phyloP scores from a whole-genome alignment of 1,140 invertebrate genomes.

The Harpegnathos saltator region DNA sequence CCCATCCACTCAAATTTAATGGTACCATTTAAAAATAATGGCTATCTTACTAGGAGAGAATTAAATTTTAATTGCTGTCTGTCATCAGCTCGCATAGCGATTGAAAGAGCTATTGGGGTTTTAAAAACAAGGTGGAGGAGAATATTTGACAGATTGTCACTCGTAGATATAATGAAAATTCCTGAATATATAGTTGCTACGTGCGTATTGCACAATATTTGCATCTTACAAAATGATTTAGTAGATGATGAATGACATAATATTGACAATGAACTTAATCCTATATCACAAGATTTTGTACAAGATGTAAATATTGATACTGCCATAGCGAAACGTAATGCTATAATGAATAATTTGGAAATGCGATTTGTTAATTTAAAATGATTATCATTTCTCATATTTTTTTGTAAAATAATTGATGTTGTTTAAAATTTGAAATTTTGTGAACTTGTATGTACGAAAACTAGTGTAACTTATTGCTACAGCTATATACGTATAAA shows the following conservation, averaged over 20 bases:
- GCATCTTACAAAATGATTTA: conserved; percentile 15
- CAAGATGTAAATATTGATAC: conserved; percentile 14
- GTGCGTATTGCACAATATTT: neutral
- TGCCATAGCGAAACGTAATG: conserved; percentile 7
- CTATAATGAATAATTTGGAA: conserved; percentile 15
- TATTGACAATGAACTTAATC: neutral
- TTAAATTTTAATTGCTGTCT: neutral
- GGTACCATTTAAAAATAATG: conserved; percentile 19
- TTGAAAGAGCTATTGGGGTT: conserved; percentile 1
- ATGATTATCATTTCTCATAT: neutral
- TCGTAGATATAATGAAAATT: neutral
- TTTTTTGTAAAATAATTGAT: no score
- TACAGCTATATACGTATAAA: no score
- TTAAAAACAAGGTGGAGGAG: conserved; percentile 26
- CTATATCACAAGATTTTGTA: neutral
- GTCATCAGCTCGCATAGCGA: neutral
- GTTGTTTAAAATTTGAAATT: neutral
- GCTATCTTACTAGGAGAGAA: neutral
- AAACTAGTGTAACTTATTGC: no score
- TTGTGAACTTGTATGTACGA: neutral
- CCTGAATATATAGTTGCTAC: conserved; percentile 20
- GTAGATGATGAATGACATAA: neutral
- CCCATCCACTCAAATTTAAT: conserved; percentile 11
- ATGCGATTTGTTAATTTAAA: neutral
- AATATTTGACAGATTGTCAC: conserved; percentile 12